A percentile compares a stretch with the other conserved stretches of the same genome.
Evolutionary conservation across 2,113 vertebrate species (phyloP).

Genomic region (Mola mola): DNA sequence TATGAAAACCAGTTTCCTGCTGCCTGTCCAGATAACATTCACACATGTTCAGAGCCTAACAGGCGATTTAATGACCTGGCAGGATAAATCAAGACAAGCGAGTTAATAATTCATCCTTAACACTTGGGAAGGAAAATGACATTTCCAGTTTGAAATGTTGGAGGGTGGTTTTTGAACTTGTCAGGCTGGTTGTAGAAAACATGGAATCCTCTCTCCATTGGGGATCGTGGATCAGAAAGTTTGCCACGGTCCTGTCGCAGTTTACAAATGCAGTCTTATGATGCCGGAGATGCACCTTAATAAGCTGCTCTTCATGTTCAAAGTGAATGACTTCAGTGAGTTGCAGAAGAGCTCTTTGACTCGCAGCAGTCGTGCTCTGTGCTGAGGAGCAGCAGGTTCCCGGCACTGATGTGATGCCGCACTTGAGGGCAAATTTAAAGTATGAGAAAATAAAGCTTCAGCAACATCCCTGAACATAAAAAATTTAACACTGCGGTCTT

Average conservation of each 20-base stretch:
- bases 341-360: slow-evolving; percentile 22
- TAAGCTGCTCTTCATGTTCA: slow-evolving; percentile 35
- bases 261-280: slow-evolving; percentile 12
- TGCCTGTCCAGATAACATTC: too few relatives aligned
- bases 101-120: slow-evolving; percentile 18
- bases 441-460: too few relatives aligned
- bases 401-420: neutral
- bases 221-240: slow-evolving; percentile 22
- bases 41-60: slow-evolving; percentile 1
- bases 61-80: neutral
- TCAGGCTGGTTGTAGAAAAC: too few relatives aligned
- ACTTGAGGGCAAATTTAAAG: slow-evolving; percentile 1
- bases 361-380: slow-evolving; percentile 7
- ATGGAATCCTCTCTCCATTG: neutral
- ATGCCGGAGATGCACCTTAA: slow-evolving; percentile 30
- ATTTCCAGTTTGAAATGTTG: slow-evolving; percentile 1
- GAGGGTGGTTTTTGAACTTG: neutral
- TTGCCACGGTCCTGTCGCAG: neutral
- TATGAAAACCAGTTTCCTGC: neutral
- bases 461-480: too few relatives aligned
- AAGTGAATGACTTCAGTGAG: slow-evolving; percentile 46
- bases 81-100: neutral
- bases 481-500: neutral
- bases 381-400: slow-evolving; percentile 7
- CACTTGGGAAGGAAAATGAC: neutral